Evolutionary conservation across 2,888 invertebrate species (phyloP).

Genomic region (Orthosia gothica): DNA sequence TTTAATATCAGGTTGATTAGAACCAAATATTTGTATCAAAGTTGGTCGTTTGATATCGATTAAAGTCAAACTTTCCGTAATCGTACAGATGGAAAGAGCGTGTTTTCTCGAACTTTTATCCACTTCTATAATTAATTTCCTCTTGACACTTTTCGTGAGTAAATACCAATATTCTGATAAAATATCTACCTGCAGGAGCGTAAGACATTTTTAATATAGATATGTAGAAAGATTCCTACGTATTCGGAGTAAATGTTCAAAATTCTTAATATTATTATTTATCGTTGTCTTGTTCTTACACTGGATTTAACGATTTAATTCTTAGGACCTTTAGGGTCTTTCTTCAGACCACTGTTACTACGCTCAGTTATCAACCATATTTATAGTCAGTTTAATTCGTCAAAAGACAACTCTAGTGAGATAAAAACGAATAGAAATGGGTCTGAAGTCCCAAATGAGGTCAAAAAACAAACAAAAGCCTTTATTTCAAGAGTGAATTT

Average conservation of each 20-base stretch:
- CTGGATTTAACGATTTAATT: background rate
- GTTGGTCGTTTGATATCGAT: background rate
- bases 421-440: background rate
- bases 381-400: background rate
- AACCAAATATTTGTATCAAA: background rate
- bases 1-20: background rate
- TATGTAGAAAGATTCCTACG: background rate
- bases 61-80: background rate
- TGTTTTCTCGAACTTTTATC: background rate
- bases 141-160: constrained; percentile 5
- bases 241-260: background rate
- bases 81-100: background rate
- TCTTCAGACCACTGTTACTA: background rate
- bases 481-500: background rate
- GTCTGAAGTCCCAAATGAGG: background rate
- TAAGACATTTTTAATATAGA: constrained; percentile 5
- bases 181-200: constrained; percentile 10
- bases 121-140: background rate
- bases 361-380: background rate
- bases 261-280: background rate
- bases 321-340: background rate
- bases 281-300: background rate
- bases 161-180: background rate
- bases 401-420: background rate
- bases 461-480: background rate